Evolutionary conservation across 1,140 invertebrate species (phyloP).

Genomic region (Caenorhabditis latens): DNA sequence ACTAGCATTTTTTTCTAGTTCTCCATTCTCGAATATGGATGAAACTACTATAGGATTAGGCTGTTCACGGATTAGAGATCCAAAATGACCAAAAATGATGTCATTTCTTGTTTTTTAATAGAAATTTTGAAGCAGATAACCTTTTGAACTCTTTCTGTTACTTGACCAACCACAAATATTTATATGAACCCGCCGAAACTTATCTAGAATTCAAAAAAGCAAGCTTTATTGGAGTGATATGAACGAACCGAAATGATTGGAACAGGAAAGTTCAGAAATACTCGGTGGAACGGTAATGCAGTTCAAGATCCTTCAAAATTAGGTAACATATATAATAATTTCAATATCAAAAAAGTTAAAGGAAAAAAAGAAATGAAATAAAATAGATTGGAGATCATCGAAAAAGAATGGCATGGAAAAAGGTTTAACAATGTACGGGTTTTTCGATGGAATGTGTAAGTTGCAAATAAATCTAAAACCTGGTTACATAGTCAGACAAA

Average conservation of each 20-base stretch:
- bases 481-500: not conserved
- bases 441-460: slow-evolving; percentile 22
- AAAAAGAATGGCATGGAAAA: not conserved
- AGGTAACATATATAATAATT: not conserved
- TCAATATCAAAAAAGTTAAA: not conserved
- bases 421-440: not conserved
- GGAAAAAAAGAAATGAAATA: not conserved
- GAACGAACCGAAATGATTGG: slow-evolving; percentile 50
- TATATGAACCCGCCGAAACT: no score
- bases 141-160: no score
- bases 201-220: not conserved
- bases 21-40: no score
- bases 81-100: no score
- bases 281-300: not conserved
- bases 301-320: slow-evolving; percentile 17
- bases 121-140: no score
- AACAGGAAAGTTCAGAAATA: slow-evolving; percentile 23
- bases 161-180: no score
- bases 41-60: no score
- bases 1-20: no score
- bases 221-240: slow-evolving; percentile 33
- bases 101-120: no score
- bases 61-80: no score
- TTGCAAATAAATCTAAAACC: slow-evolving; percentile 27
- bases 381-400: not conserved